Evolutionary conservation across 2,888 invertebrate genomes (phyloP).

Genomic region (Drosophila neotestacea): DNA sequence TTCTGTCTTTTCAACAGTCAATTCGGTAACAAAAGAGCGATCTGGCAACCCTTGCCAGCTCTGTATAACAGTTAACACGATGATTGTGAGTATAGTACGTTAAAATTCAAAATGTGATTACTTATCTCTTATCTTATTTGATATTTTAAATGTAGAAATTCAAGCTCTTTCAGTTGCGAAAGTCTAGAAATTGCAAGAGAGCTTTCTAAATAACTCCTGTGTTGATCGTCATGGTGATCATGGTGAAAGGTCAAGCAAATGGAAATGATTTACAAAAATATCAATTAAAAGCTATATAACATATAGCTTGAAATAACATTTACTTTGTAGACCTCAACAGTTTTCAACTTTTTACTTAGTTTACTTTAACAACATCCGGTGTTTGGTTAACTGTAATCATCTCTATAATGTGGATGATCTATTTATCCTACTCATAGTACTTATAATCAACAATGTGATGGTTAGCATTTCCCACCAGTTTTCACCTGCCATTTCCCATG

Average conservation of each 20-base stretch:
- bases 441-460: slow-evolving; percentile 19
- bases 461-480: slow-evolving; percentile 40
- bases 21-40: too few species aligned
- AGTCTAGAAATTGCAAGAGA: not conserved
- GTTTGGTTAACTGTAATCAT: not conserved
- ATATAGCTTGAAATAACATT: not conserved
- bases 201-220: not conserved
- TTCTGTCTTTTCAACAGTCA: too few species aligned
- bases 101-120: too few species aligned
- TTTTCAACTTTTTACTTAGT: not conserved
- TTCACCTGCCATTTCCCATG: slow-evolving; percentile 49
- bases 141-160: too few species aligned
- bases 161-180: too few species aligned
- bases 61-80: too few species aligned
- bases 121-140: too few species aligned
- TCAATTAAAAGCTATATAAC: not conserved
- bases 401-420: slow-evolving; percentile 1
- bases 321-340: not conserved
- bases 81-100: too few species aligned
- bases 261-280: not conserved
- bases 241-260: not conserved
- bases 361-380: slow-evolving; percentile 10
- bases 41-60: too few species aligned
- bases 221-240: too few species aligned
- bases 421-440: slow-evolving; percentile 3